phyloP scores from a whole-genome alignment of 1,140 invertebrate species.

The Bombus huntii region DNA sequence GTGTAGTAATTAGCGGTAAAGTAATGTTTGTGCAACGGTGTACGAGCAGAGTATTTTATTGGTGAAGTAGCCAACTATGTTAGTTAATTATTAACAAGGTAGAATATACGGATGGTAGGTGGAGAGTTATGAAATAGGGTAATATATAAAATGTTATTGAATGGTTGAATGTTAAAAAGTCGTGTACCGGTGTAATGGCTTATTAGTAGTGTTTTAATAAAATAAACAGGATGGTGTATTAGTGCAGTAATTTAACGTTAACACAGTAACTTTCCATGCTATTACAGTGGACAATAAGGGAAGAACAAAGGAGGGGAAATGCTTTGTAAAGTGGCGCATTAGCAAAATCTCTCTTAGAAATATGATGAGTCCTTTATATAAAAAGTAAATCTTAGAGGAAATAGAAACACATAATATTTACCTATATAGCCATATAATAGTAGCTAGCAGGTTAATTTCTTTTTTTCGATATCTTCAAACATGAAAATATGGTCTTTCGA shows the following conservation, averaged over 20 bases:
- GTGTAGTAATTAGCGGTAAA: background rate
- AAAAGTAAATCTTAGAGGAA: background rate
- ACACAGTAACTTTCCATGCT: background rate
- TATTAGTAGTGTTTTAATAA: background rate
- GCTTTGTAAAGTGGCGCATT: background rate
- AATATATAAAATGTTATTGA: background rate
- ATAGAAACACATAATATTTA: too few relatives aligned
- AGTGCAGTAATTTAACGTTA: too few relatives aligned
- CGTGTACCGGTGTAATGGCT: background rate
- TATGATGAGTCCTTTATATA: background rate
- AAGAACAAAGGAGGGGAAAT: background rate
- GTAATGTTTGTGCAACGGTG: background rate
- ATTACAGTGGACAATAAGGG: background rate
- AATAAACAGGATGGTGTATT: background rate
- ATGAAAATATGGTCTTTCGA: background rate
- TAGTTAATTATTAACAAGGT: too few relatives aligned
- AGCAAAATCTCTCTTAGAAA: background rate
- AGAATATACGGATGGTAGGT: too few relatives aligned
- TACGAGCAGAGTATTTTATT: too few relatives aligned
- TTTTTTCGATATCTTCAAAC: too few relatives aligned
- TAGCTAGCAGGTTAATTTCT: background rate
- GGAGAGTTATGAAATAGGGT: too few relatives aligned
- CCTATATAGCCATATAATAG: too few relatives aligned
- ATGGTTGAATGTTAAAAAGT: background rate
- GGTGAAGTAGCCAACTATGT: too few relatives aligned